A percentile compares a stretch with the other conserved stretches of the same genome.
These are phyloP conservation scores for Leucozona laternaria DNA, from an alignment of 2,888 invertebrate genomes.

Conservation along the genomic window DNA sequence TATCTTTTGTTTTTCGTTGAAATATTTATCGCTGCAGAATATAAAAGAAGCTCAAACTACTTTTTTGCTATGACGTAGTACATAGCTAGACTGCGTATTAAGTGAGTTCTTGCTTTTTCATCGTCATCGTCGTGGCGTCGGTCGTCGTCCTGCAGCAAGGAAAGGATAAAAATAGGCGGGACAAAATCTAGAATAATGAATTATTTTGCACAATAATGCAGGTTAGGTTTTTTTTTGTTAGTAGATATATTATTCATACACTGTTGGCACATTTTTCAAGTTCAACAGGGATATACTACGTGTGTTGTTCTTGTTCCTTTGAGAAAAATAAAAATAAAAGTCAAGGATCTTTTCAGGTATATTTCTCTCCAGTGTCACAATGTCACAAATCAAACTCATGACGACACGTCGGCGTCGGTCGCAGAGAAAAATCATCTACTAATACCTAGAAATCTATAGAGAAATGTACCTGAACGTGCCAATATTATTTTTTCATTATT, in stretches of 20 bases:
- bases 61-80: conserved; percentile 8
- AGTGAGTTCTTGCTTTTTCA: conserved; percentile 7
- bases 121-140: no score
- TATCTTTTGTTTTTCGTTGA: conserved; percentile 23
- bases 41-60: conserved; percentile 20
- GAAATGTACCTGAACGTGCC: conserved; percentile 7
- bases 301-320: conserved; percentile 8
- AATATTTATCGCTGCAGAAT: conserved; percentile 49
- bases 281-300: conserved; percentile 22
- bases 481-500: conserved; percentile 34
- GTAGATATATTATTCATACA: neutral
- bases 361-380: neutral
- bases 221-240: conserved; percentile 38
- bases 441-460: no score
- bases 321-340: conserved; percentile 10
- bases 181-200: conserved; percentile 25
- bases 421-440: no score
- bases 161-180: conserved; percentile 13
- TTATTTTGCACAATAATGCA: conserved; percentile 63
- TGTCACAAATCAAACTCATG: conserved; percentile 30
- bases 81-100: conserved; percentile 28
- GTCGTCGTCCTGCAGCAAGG: neutral
- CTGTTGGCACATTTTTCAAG: conserved; percentile 24
- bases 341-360: conserved; percentile 50
- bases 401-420: no score